Evolutionary conservation across 1,140 invertebrate genomes (phyloP).

Genomic region (Bacillus rossius): DNA sequence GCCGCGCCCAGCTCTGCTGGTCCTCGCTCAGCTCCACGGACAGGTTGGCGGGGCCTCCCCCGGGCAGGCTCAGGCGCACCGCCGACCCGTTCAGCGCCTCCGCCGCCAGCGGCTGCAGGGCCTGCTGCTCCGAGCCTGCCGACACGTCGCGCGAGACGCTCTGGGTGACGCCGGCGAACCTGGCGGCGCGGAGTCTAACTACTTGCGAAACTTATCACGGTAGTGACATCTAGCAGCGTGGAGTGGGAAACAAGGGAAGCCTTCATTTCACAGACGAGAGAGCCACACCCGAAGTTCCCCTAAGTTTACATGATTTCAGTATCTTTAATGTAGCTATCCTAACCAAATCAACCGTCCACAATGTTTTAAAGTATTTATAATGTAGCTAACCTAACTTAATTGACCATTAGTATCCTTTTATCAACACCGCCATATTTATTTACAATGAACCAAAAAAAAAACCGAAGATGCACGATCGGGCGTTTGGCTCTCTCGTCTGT

Average conservation of each 20-base stretch:
- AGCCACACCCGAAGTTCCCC: too few relatives aligned
- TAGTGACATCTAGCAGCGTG: not conserved
- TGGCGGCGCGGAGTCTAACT: not conserved
- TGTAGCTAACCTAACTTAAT: too few relatives aligned
- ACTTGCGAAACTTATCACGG: not conserved
- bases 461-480: too few relatives aligned
- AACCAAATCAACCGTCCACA: too few relatives aligned
- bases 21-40: conserved; percentile 40
- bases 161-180: not conserved
- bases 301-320: too few relatives aligned
- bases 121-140: not conserved
- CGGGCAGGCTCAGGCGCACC: conserved; percentile 36
- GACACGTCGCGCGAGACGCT: not conserved
- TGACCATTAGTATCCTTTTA: too few relatives aligned
- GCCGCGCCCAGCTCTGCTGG: conserved; percentile 37
- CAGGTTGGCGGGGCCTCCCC: conserved; percentile 29
- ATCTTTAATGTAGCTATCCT: too few relatives aligned
- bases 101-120: conserved; percentile 34
- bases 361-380: too few relatives aligned
- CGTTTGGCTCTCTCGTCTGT: too few relatives aligned
- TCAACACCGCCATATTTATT: too few relatives aligned
- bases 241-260: not conserved
- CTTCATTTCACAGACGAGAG: too few relatives aligned
- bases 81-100: conserved; percentile 36
- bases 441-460: too few relatives aligned